Percentiles rank a stretch among this genome's conserved stretches.
phyloP scores from a whole-genome alignment of 2,113 vertebrate genomes.

The Thermophis baileyi region DNA sequence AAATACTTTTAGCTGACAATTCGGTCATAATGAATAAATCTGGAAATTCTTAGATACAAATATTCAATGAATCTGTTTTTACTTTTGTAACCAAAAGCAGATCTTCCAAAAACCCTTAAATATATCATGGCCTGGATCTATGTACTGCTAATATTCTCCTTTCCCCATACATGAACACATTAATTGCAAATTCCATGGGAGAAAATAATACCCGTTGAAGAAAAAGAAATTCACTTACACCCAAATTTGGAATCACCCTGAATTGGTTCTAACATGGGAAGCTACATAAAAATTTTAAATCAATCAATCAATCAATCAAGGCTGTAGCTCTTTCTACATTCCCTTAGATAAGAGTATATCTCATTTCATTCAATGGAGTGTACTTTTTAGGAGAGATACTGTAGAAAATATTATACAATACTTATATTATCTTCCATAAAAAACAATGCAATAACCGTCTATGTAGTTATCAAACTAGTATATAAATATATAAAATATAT shows the following conservation, averaged over 20 bases:
- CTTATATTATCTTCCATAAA: neutral
- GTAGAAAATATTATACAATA: neutral
- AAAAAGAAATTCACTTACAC: neutral
- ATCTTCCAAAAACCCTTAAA: neutral
- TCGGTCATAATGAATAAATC: neutral
- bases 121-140: neutral
- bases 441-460: neutral
- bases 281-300: neutral
- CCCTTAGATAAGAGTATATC: neutral
- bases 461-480: neutral
- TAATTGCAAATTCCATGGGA: neutral
- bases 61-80: neutral
- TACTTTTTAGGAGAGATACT: neutral
- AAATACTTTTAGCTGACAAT: neutral
- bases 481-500: neutral
- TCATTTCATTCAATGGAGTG: neutral
- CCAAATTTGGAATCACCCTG: neutral
- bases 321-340: neutral
- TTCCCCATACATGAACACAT: neutral
- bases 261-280: neutral
- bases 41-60: neutral
- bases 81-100: neutral
- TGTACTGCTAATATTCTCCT: neutral
- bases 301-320: neutral
- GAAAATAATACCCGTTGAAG: neutral